These are phyloP conservation scores for Schizaphis graminum DNA, from an alignment of 2,888 invertebrate genomes.

Conservation along the genomic window DNA sequence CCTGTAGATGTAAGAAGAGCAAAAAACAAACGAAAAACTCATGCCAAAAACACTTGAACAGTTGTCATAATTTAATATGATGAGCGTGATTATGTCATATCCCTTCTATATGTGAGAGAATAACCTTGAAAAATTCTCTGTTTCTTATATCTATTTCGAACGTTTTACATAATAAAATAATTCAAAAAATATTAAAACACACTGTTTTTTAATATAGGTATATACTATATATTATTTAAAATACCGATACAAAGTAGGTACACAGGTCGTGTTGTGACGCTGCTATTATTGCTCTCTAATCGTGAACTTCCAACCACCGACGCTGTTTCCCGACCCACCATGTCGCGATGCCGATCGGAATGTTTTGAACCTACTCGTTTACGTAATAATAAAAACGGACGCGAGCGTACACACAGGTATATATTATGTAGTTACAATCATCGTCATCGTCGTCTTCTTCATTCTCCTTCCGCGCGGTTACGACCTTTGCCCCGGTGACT, in stretches of 20 bases:
- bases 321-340: not conserved
- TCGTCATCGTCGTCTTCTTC: not conserved
- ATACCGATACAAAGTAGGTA: not conserved
- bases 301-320: slow-evolving; percentile 14
- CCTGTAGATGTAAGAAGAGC: not conserved
- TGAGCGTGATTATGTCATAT: not conserved
- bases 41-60: not conserved
- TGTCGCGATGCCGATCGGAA: slow-evolving; percentile 4
- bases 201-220: not conserved
- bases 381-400: slow-evolving; percentile 45
- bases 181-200: not conserved
- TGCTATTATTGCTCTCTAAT: slow-evolving; percentile 8
- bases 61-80: not conserved
- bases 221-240: not conserved
- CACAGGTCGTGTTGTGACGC: not conserved
- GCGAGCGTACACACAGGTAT: not conserved
- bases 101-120: not conserved
- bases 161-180: not conserved
- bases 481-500: slow-evolving; percentile 57
- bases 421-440: not conserved
- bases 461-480: slow-evolving; percentile 15
- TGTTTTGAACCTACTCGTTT: slow-evolving; percentile 4
- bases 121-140: not conserved
- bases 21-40: not conserved
- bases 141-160: not conserved